Conservation (phyloP, 1,140 invertebrate species). For the Frieseomelitta varia region DNA sequence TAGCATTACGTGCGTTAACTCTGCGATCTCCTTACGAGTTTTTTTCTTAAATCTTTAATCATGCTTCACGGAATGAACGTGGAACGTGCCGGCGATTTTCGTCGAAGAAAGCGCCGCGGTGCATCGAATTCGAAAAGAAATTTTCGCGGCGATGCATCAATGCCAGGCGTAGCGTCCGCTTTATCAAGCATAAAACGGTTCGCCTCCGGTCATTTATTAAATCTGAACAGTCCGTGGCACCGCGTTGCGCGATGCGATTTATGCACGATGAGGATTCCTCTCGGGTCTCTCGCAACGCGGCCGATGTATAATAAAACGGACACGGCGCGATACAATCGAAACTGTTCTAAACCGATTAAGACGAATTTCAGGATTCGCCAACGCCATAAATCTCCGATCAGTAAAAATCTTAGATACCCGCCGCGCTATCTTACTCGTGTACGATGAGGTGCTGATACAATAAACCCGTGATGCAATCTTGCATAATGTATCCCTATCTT, state of each 20-base stretch:
- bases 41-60: too few relatives aligned
- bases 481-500: constrained; percentile 73
- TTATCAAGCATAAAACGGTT: constrained; percentile 39
- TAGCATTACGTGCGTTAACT: neutral
- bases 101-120: too few relatives aligned
- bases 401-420: constrained; percentile 35
- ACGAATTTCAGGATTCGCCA: constrained; percentile 48
- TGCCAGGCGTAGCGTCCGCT: constrained; percentile 1
- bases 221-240: constrained; percentile 32
- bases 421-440: constrained; percentile 52
- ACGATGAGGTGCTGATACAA: constrained; percentile 78
- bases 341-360: constrained; percentile 48
- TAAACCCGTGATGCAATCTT: constrained; percentile 77
- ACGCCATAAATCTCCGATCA: constrained; percentile 37
- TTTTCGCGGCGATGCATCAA: constrained; percentile 32
- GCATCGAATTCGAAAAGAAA: neutral
- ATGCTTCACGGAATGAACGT: too few relatives aligned
- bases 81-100: too few relatives aligned
- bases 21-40: neutral
- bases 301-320: constrained; percentile 42
- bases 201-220: constrained; percentile 46
- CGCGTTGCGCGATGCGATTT: constrained; percentile 49
- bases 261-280: constrained; percentile 32
- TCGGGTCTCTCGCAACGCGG: constrained; percentile 23
- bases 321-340: constrained; percentile 44